A percentile compares a stretch with the other conserved stretches of the same genome.
Conservation (phyloP, 2,797 vertebrate species). For the Gallinago nigripennis region DNA sequence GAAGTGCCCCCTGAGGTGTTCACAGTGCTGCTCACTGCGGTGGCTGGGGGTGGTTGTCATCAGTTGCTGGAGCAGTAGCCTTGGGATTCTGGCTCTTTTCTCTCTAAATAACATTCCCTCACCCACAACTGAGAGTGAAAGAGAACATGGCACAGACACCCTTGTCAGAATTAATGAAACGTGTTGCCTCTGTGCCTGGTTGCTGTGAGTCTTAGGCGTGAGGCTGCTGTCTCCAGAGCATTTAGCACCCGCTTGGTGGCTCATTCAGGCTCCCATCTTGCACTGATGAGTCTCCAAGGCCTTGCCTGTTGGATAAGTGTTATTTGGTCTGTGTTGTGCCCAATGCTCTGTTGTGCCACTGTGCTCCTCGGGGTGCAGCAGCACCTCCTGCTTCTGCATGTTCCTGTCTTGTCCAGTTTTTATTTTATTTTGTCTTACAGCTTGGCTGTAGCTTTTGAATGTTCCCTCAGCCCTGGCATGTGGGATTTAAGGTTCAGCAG, state of each 20-base stretch:
- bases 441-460: not conserved
- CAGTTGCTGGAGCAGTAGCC: not conserved
- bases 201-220: not conserved
- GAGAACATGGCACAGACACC: fast-evolving
- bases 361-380: not conserved
- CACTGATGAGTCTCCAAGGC: not conserved
- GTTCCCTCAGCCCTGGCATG: not conserved
- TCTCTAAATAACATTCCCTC: not conserved
- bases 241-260: not conserved
- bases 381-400: fast-evolving
- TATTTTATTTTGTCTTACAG: not conserved
- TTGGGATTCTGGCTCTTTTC: not conserved
- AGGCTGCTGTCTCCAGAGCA: not conserved
- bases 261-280: not conserved
- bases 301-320: not conserved
- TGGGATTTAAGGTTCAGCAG: not conserved
- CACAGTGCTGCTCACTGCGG: fast-evolving
- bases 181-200: fast-evolving
- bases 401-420: not conserved
- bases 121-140: fast-evolving
- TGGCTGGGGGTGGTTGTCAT: not conserved
- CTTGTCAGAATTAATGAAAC: fast-evolving
- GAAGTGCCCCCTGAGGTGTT: not conserved
- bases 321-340: not conserved
- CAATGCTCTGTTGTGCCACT: fast-evolving